These are phyloP conservation scores for Thryonomys swinderianus DNA, from an alignment of 2,113 vertebrate genomes.

Conservation along the genomic window DNA sequence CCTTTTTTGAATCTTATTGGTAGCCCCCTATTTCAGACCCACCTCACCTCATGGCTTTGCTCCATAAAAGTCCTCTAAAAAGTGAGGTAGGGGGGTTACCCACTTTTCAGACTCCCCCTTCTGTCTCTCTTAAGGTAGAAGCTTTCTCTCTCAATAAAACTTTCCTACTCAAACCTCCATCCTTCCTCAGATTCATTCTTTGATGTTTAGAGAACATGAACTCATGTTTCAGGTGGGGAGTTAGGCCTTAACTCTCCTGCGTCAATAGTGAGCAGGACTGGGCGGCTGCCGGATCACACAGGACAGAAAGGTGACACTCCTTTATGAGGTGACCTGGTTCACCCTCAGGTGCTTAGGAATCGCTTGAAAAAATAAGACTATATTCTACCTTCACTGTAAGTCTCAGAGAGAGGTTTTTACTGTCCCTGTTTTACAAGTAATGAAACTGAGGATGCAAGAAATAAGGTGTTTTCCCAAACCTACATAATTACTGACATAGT, in stretches of 20 bases:
- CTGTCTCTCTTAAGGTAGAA: too few species aligned
- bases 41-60: too few species aligned
- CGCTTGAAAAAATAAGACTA: not conserved
- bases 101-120: too few species aligned
- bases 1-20: too few species aligned
- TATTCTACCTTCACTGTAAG: not conserved
- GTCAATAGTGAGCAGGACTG: not conserved
- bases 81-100: too few species aligned
- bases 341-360: not conserved
- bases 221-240: too few species aligned
- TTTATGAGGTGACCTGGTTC: not conserved
- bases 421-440: not conserved
- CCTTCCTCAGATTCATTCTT: too few species aligned
- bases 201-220: too few species aligned
- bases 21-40: too few species aligned
- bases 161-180: too few species aligned
- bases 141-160: too few species aligned
- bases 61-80: too few species aligned
- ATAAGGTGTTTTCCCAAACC: not conserved
- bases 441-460: not conserved
- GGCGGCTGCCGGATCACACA: not conserved
- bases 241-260: not conserved
- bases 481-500: not conserved
- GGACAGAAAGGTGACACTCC: accelerated
- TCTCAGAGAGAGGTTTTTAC: not conserved